phyloP scores from a whole-genome alignment of 2,797 vertebrate species.

The Lacerta agilis region DNA sequence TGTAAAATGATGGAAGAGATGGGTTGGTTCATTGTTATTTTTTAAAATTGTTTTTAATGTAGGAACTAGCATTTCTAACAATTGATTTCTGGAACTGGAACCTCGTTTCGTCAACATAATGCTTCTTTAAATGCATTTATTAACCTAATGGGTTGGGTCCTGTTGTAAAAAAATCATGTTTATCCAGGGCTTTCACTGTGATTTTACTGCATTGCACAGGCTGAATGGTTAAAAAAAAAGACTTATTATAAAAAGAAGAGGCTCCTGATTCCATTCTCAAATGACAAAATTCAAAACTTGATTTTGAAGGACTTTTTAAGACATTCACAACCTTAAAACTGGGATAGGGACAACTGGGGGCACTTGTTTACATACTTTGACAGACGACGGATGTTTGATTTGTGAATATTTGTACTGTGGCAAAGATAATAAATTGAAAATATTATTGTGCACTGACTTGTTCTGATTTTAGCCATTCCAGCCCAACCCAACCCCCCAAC shows the following conservation, averaged over 20 bases:
- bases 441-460: constrained; percentile 76
- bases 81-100: constrained; percentile 82
- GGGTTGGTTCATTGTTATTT: constrained; percentile 85
- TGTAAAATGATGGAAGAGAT: constrained; percentile 76
- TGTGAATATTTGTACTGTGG: constrained; percentile 94
- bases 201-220: constrained; percentile 83
- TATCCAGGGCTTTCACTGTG: constrained; percentile 92
- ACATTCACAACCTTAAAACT: constrained; percentile 72
- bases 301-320: constrained; percentile 70
- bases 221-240: constrained; percentile 70
- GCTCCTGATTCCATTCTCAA: constrained; percentile 79
- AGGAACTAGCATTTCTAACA: constrained; percentile 87
- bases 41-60: constrained; percentile 84
- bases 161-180: constrained; percentile 80
- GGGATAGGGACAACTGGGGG: constrained; percentile 56
- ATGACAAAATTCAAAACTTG: constrained; percentile 71
- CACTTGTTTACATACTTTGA: constrained; percentile 89
- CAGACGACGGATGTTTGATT: constrained; percentile 84
- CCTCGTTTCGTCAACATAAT: constrained; percentile 82
- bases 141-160: constrained; percentile 79
- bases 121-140: constrained; percentile 80
- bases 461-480: constrained; percentile 72
- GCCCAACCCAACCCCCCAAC: constrained; percentile 32
- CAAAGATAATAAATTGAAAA: constrained; percentile 89
- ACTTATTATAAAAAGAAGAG: constrained; percentile 68